These are phyloP conservation scores for Vanessa tameamea DNA, from an alignment of 1,140 invertebrate species.

Conservation along the genomic window DNA sequence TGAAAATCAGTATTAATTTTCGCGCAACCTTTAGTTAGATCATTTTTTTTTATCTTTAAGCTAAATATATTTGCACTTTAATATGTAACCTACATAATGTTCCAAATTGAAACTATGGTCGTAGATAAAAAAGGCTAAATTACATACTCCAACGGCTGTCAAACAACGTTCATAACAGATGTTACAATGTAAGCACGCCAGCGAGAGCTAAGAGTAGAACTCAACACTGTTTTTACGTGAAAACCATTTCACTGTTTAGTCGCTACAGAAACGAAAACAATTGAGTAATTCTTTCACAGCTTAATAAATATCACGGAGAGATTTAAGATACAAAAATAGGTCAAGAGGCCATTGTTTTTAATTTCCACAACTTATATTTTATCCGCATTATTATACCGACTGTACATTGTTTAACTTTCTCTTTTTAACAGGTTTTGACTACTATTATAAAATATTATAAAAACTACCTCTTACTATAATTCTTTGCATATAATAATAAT, in stretches of 20 bases:
- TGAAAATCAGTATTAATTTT: too few species aligned
- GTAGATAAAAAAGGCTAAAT: too few species aligned
- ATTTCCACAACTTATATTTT: background rate
- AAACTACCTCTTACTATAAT: too few species aligned
- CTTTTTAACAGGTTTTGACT: too few species aligned
- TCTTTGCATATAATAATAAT: too few species aligned
- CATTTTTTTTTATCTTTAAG: too few species aligned
- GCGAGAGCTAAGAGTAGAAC: background rate
- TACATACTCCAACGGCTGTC: background rate
- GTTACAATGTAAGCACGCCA: background rate
- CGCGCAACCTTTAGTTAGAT: too few species aligned
- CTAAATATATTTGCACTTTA: too few species aligned
- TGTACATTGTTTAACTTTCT: background rate
- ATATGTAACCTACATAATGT: too few species aligned
- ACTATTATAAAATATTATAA: too few species aligned
- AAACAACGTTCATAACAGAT: background rate
- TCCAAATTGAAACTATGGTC: too few species aligned
- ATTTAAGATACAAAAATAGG: conserved; percentile 24
- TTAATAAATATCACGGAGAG: conserved; percentile 30
- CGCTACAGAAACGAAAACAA: conserved; percentile 19
- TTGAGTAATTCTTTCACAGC: conserved; percentile 27
- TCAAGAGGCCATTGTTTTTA: conserved; percentile 29
- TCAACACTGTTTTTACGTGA: background rate
- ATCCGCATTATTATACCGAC: too few species aligned
- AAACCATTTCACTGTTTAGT: background rate